phyloP scores from a whole-genome alignment of 2,797 vertebrate species.

The Sebastolobus alascanus region DNA sequence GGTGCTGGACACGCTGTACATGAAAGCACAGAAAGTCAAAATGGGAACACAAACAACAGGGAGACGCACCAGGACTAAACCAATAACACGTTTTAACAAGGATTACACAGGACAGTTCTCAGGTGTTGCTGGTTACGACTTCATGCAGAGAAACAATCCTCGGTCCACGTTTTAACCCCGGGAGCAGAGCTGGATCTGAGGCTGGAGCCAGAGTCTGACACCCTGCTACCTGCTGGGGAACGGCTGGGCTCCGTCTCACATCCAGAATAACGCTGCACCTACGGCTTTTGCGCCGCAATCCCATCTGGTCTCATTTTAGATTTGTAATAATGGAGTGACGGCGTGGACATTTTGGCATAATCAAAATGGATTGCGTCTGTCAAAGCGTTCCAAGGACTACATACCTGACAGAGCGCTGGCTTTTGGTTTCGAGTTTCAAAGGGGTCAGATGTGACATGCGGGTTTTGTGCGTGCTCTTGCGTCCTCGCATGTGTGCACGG shows the following conservation, averaged over 20 bases:
- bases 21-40: slow-evolving; percentile 54
- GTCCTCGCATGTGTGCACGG: slow-evolving; percentile 31
- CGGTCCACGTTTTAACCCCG: background rate
- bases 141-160: slow-evolving; percentile 36
- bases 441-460: slow-evolving; percentile 42
- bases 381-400: slow-evolving; percentile 44
- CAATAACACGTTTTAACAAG: slow-evolving; percentile 36
- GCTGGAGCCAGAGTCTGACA: slow-evolving; percentile 47
- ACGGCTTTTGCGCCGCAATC: slow-evolving; percentile 11
- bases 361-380: slow-evolving; percentile 53
- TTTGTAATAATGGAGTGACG: slow-evolving; percentile 46
- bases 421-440: slow-evolving; percentile 60
- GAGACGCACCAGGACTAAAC: slow-evolving; percentile 40
- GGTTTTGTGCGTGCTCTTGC: slow-evolving; percentile 26
- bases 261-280: slow-evolving; percentile 28
- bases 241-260: slow-evolving; percentile 40
- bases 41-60: slow-evolving; percentile 43
- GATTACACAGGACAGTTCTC: slow-evolving; percentile 56
- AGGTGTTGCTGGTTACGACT: slow-evolving; percentile 53
- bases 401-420: slow-evolving; percentile 25
- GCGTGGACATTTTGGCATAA: slow-evolving; percentile 45
- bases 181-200: slow-evolving; percentile 47
- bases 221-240: slow-evolving; percentile 62
- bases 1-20: slow-evolving; percentile 36
- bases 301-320: slow-evolving; percentile 73